Percentiles rank a stretch among this genome's conserved stretches.
Evolutionary conservation across 2,113 vertebrate species (phyloP).

Genomic region (Brienomyrus longianalis): DNA sequence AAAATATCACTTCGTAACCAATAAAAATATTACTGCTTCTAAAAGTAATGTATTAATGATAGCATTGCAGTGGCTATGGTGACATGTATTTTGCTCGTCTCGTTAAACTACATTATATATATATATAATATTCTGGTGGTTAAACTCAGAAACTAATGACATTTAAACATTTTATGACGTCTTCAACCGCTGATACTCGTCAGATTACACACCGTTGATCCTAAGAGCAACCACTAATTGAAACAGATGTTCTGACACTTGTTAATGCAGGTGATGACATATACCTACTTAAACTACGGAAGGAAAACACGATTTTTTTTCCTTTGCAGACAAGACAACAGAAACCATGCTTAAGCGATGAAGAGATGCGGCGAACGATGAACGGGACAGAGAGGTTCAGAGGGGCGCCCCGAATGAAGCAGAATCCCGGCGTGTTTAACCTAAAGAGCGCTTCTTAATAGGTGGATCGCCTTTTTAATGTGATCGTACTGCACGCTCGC

Average conservation of each 20-base stretch:
- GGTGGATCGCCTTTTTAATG: not conserved
- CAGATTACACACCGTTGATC: not conserved
- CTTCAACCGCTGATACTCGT: not conserved
- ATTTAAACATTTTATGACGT: constrained; percentile 2
- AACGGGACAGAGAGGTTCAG: not conserved
- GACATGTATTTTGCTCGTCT: not conserved
- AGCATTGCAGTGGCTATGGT: not conserved
- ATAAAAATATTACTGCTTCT: not conserved
- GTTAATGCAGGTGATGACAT: constrained; percentile 4
- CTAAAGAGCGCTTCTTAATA: not conserved
- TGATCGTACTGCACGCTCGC: not conserved
- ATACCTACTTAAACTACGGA: not conserved
- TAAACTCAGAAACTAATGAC: not conserved
- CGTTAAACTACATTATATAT: not conserved
- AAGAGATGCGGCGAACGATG: not conserved
- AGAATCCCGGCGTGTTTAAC: not conserved
- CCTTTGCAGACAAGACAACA: not conserved
- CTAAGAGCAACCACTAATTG: not conserved
- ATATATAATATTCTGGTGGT: not conserved
- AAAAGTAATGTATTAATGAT: not conserved
- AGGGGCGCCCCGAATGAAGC: not conserved
- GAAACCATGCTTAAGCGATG: not conserved
- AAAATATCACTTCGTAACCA: not conserved
- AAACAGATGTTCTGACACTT: constrained; percentile 6
- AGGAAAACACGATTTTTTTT: not conserved